Percentiles rank a stretch among this genome's conserved stretches.
phyloP scores from a whole-genome alignment of 2,888 invertebrate genomes.

The Diplazon laetatorius region DNA sequence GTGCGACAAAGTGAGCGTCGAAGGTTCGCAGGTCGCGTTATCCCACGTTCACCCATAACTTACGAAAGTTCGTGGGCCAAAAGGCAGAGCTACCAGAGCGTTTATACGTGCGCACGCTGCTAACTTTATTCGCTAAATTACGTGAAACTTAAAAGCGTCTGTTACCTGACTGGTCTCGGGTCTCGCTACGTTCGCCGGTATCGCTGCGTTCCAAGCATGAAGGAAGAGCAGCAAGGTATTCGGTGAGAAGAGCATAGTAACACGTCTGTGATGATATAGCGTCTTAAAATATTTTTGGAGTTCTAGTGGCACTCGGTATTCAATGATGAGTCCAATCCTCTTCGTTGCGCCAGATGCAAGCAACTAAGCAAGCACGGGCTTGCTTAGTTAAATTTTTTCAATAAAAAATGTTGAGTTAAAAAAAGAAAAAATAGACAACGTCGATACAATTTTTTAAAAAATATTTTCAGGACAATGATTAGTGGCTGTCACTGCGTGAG shows the following conservation, averaged over 20 bases:
- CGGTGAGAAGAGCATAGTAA: constrained; percentile 14
- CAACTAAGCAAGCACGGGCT: too few species aligned
- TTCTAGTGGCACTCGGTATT: too few species aligned
- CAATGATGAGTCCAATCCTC: too few species aligned
- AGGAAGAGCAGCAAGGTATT: constrained; percentile 10
- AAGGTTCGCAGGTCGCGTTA: constrained; percentile 56
- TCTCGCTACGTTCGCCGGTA: constrained; percentile 30
- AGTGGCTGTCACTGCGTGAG: too few species aligned
- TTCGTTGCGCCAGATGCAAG: too few species aligned
- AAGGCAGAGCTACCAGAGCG: constrained; percentile 42
- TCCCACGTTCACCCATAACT: constrained; percentile 66
- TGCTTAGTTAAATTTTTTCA: neutral
- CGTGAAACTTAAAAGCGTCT: constrained; percentile 75
- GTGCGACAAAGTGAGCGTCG: constrained; percentile 37
- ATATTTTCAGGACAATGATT: constrained; percentile 52
- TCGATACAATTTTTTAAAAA: too few species aligned
- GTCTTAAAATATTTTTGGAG: too few species aligned
- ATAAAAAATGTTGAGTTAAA: constrained; percentile 61
- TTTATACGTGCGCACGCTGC: constrained; percentile 54
- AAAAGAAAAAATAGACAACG: too few species aligned
- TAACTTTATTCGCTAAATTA: constrained; percentile 78
- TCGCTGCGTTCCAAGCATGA: constrained; percentile 11
- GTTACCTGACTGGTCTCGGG: constrained; percentile 64
- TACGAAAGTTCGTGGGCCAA: constrained; percentile 65
- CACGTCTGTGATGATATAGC: too few species aligned